Percentiles rank a stretch among this genome's conserved stretches.
phyloP scores from a whole-genome alignment of 2,888 invertebrate species.

The Leucoptera coffeella region DNA sequence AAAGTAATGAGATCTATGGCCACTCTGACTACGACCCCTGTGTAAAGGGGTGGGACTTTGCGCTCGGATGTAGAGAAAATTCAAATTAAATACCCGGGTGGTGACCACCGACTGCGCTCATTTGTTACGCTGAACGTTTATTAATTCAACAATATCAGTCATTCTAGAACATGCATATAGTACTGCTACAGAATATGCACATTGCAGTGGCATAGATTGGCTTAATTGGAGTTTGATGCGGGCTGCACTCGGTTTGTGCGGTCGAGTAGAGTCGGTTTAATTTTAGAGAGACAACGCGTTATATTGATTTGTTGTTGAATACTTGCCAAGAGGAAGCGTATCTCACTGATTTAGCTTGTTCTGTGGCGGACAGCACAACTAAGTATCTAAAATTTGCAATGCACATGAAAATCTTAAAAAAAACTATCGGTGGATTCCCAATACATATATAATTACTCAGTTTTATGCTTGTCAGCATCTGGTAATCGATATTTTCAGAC shows the following conservation, averaged over 20 bases:
- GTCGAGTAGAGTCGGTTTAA: too few relatives aligned
- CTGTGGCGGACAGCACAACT: too few relatives aligned
- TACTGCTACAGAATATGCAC: slow-evolving; percentile 13
- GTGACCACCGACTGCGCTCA: slow-evolving; percentile 25
- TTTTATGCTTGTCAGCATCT: too few relatives aligned
- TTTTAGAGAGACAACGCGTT: too few relatives aligned
- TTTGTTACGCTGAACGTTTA: slow-evolving; percentile 37
- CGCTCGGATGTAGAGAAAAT: slow-evolving; percentile 2
- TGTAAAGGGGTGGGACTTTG: slow-evolving; percentile 23
- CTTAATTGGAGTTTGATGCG: slow-evolving; percentile 47
- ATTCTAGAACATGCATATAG: slow-evolving; percentile 12
- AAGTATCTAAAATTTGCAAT: too few relatives aligned
- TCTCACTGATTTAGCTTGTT: too few relatives aligned
- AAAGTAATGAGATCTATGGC: slow-evolving; percentile 10
- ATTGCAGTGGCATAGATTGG: slow-evolving; percentile 28
- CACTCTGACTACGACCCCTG: slow-evolving; percentile 2
- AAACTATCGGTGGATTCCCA: too few relatives aligned
- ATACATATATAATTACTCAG: too few relatives aligned
- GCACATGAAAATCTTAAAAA: too few relatives aligned
- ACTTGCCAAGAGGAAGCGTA: too few relatives aligned
- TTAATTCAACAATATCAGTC: slow-evolving; percentile 45
- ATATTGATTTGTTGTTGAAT: too few relatives aligned
- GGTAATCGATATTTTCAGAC: too few relatives aligned
- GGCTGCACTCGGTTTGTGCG: slow-evolving; percentile 11
- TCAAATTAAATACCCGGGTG: slow-evolving; percentile 40